Conservation (phyloP, 2,113 vertebrate species). For the Myodes glareolus region DNA sequence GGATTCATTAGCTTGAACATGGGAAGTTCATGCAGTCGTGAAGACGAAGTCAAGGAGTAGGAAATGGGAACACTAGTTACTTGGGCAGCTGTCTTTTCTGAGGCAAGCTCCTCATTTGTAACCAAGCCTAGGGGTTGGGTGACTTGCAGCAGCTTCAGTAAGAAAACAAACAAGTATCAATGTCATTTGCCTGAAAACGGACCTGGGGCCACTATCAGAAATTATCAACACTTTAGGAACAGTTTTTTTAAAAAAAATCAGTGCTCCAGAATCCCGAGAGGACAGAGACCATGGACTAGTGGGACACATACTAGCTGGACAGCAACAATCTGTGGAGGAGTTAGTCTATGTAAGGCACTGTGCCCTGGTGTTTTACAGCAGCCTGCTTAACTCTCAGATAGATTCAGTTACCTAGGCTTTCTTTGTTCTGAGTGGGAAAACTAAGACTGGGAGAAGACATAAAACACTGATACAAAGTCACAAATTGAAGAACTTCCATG, state of each 20-base stretch:
- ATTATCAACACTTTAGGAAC: not conserved
- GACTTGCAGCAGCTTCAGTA: not conserved
- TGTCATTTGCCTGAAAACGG: not conserved
- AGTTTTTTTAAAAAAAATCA: not conserved
- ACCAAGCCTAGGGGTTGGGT: not conserved
- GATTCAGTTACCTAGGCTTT: not conserved
- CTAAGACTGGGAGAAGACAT: not conserved
- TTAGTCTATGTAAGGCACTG: not conserved
- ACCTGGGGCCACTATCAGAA: not conserved
- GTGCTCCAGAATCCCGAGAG: not conserved
- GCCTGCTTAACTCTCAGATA: not conserved
- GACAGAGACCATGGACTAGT: not conserved
- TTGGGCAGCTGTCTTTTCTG: not conserved
- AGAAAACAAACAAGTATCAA: slow-evolving; percentile 27
- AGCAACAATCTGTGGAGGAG: not conserved
- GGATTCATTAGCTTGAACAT: slow-evolving; percentile 64
- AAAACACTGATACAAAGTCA: not conserved
- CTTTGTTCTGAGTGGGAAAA: not conserved
- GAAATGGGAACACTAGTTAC: not conserved
- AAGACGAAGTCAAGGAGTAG: not conserved
- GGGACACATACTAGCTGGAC: fast-evolving
- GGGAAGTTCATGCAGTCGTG: slow-evolving; percentile 61
- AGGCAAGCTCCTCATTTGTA: not conserved
- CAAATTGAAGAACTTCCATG: not conserved
- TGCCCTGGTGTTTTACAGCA: not conserved